Evolutionary conservation across 2,113 vertebrate genomes (phyloP).

Genomic region (Pachyramphus minor): DNA sequence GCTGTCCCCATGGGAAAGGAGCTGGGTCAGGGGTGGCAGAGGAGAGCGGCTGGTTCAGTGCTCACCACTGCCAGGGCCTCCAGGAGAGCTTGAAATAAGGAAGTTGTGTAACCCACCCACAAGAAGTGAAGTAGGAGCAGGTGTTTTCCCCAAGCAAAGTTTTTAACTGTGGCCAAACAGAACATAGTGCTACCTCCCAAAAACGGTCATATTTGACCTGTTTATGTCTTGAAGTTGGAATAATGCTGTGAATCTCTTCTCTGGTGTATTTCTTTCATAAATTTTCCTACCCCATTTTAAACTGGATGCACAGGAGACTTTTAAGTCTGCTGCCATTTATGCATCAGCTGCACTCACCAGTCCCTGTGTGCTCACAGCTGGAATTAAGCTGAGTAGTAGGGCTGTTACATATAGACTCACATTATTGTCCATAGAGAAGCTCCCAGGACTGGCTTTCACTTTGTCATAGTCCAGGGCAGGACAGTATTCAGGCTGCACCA

Average conservation of each 20-base stretch:
- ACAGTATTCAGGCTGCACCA: neutral
- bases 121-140: neutral
- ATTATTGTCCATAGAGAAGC: neutral
- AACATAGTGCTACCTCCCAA: neutral
- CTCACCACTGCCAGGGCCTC: neutral
- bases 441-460: neutral
- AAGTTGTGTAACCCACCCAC: conserved; percentile 6
- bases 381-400: neutral
- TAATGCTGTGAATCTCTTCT: neutral
- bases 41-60: neutral
- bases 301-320: neutral
- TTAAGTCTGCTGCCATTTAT: neutral
- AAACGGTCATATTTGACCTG: neutral
- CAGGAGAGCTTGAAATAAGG: neutral
- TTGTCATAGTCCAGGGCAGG: neutral
- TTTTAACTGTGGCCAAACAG: neutral
- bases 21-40: neutral
- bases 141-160: neutral
- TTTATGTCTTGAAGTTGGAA: neutral
- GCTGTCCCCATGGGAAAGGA: neutral
- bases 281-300: neutral
- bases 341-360: neutral
- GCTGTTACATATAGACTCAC: neutral
- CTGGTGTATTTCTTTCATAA: neutral
- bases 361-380: neutral